Conservation (phyloP, 2,888 invertebrate species). For the Lasius platythorax region DNA sequence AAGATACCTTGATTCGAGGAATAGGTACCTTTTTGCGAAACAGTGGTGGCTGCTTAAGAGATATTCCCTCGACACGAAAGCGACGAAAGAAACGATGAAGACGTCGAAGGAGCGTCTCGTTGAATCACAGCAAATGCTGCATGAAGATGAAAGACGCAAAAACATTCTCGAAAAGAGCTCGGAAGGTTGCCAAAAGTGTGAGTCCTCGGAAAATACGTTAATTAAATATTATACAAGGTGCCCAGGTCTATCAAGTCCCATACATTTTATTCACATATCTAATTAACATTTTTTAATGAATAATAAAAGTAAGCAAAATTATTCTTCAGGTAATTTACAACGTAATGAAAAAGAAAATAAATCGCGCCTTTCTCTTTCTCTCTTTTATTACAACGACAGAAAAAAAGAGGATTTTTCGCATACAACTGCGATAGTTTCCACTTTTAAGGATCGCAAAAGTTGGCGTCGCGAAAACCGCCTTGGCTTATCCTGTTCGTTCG, state of each 20-base stretch:
- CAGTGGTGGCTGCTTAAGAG: slow-evolving; percentile 55
- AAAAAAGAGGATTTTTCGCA: slow-evolving; percentile 21
- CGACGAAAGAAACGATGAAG: slow-evolving; percentile 45
- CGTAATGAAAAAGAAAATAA: slow-evolving; percentile 21
- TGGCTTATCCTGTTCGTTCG: slow-evolving; percentile 47
- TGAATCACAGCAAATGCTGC: background rate
- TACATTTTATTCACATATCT: background rate
- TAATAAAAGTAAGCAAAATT: slow-evolving; percentile 13
- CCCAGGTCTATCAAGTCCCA: background rate
- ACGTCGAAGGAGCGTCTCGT: slow-evolving; percentile 37
- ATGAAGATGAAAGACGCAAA: background rate
- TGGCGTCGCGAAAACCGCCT: slow-evolving; percentile 50
- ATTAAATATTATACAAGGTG: slow-evolving; percentile 4
- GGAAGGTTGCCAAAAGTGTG: background rate
- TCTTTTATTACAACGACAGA: background rate
- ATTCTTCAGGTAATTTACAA: slow-evolving; percentile 9
- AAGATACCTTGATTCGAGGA: slow-evolving; percentile 12
- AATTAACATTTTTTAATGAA: background rate
- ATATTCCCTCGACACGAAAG: slow-evolving; percentile 56
- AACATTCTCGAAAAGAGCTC: background rate
- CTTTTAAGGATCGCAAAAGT: slow-evolving; percentile 40
- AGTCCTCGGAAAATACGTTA: background rate
- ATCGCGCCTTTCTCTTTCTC: background rate
- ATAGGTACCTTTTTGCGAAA: slow-evolving; percentile 64
- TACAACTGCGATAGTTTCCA: slow-evolving; percentile 39